Evolutionary conservation across 2,113 vertebrate species (phyloP).

Genomic region (Vimba vimba): DNA sequence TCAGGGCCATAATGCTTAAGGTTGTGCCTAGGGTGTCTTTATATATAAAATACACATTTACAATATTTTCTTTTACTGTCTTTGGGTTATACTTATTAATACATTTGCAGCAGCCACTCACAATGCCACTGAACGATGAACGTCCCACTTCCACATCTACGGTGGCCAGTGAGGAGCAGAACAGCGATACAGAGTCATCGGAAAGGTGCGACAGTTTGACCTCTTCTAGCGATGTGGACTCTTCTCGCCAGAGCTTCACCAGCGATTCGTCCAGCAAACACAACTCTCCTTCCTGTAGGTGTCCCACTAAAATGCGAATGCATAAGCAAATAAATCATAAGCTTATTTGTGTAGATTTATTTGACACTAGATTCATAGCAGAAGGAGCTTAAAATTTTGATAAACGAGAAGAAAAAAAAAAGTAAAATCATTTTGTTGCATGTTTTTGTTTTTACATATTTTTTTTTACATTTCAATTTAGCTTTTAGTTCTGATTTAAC

Average conservation of each 20-base stretch:
- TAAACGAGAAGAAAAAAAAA: too few relatives aligned
- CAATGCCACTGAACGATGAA: conserved; percentile 87
- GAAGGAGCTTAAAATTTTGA: background rate
- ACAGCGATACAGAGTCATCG: conserved; percentile 83
- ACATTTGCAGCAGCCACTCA: conserved; percentile 61
- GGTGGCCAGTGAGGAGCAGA: conserved; percentile 78
- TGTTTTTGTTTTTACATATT: background rate
- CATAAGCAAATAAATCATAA: background rate
- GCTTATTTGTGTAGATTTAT: background rate
- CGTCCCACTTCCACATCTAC: conserved; percentile 72
- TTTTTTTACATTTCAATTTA: background rate
- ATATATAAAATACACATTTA: too few relatives aligned
- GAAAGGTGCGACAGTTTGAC: conserved; percentile 81
- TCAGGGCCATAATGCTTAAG: too few relatives aligned
- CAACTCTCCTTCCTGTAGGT: conserved; percentile 89
- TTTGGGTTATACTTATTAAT: background rate
- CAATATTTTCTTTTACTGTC: too few relatives aligned
- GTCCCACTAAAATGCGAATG: background rate
- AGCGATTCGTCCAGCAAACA: conserved; percentile 91
- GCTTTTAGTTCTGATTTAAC: background rate
- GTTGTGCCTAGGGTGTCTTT: too few relatives aligned
- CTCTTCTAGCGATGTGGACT: conserved; percentile 83
- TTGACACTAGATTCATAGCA: background rate
- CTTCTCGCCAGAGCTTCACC: conserved; percentile 86
- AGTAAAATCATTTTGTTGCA: background rate